Conservation (phyloP, 2,113 vertebrate species). For the Istiophorus platypterus region DNA sequence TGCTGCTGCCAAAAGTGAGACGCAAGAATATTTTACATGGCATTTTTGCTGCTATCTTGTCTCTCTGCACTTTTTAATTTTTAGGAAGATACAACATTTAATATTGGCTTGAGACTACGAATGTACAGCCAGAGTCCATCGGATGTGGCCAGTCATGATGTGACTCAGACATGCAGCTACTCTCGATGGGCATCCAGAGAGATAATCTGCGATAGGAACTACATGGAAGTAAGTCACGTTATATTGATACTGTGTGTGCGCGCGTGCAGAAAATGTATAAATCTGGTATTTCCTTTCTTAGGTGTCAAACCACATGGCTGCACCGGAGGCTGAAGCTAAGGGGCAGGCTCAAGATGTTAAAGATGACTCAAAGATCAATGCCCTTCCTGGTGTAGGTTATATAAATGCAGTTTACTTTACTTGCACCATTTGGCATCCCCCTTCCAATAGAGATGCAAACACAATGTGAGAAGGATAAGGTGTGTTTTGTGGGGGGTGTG, state of each 20-base stretch:
- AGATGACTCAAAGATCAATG: neutral
- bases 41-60: neutral
- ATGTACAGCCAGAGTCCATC: slow-evolving; percentile 56
- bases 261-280: neutral
- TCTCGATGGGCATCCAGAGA: slow-evolving; percentile 78
- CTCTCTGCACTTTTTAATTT: neutral
- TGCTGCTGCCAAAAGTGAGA: too few species aligned
- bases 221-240: slow-evolving; percentile 80
- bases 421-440: neutral
- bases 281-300: neutral
- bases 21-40: too few species aligned
- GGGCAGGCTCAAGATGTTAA: slow-evolving; percentile 2
- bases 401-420: neutral
- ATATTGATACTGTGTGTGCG: accelerated
- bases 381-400: slow-evolving; percentile 46
- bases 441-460: neutral
- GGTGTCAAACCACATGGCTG: slow-evolving; percentile 67
- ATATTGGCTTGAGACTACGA: slow-evolving; percentile 66
- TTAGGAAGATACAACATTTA: slow-evolving; percentile 68
- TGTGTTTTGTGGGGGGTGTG: too few species aligned
- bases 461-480: neutral
- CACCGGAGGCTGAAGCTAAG: slow-evolving; percentile 6
- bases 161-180: slow-evolving; percentile 73
- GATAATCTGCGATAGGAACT: slow-evolving; percentile 83
- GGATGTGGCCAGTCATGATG: slow-evolving; percentile 56